Base-by-base conservation (phyloP, 30 jellyfish, hydroid and myxozoan species). In the Nemopilema nomurai region DNA sequence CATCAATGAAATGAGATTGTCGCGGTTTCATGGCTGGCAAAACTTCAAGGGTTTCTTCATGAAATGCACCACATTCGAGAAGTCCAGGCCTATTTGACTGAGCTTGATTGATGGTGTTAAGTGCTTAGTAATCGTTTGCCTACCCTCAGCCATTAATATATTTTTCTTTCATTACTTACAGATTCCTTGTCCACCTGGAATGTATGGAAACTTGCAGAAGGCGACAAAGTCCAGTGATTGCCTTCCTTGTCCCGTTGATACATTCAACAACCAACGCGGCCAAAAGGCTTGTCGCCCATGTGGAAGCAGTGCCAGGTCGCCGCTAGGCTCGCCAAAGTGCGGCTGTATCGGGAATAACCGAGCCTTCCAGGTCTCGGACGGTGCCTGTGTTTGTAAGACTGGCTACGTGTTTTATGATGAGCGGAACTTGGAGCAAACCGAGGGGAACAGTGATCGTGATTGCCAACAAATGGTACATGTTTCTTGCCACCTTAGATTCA, bases 251-350 rank as follows among this genome's bases (percentile, higher is more conserved):
- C 99, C 99, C 64, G 77, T 18, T 1, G 77, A 90, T 73, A 95
- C 99, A 1, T 95, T 85, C 81, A 95, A 83, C 75, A 70, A 87
- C 67, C 89, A 80, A 65, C 76, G 78, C 25, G 99, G 99, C 13
- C 87, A 77, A 88, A 81, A 52, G 25, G 97, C 97, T 1, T 95
- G 99, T 51, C 90, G 96, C 16, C 99, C 97, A 0, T 95, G 99
- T 74, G 99, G 99, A 25, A 95, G 99, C 90, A 95, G 99, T 77
- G 99, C 99, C 1, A 23, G 25, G 1, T 94, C 99, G 6, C 50
- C 71, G 4, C 28, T 66, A 16, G 96, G 97, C 31, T 81, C 92
- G 32, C 57, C 90, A 24, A 77, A 71, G 62, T 95, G 99, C 67
- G 41, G 73, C 24, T 95, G 99, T 64, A 81, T 87, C 18, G 99